Evolutionary conservation across 2,797 vertebrate species (phyloP), one percentile per base, ranked within the genome.

Genomic region (Australoheros facetus): DNA sequence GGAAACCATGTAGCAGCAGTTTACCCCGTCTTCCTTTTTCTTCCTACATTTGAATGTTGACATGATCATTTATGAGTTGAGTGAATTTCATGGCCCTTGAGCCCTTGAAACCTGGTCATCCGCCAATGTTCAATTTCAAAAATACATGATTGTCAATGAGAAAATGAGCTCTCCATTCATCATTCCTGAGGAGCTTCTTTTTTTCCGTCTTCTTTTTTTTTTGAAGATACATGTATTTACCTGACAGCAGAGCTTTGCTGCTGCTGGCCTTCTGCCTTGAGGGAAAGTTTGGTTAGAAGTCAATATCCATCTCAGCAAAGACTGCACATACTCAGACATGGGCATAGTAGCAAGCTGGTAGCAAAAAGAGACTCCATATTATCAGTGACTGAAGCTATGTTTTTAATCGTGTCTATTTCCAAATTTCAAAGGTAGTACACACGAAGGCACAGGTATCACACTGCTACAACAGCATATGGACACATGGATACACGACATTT

Each of bases 1-100:
- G 85, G 86, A 91, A 91, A 93, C 88, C 90, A 89, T 88, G 90
- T 87, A 88, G 83, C 85, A 86, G 78, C 82, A 91, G 85, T 90
- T 90, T 88, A 85, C 69, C 72, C 80, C 54, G 5, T 90, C 78
- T 85, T 86, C 56, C 71, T 39, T 77, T 82, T 84, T 82, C 75
- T 77, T 71, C 37, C 78, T 73, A 56, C 4, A 13, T 88, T 89
- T 87, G 81, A 91, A 90, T 69, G 32, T 82, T 87, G 85, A 92
- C 88, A 87, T 78, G 85, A 92, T 89, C 87, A 91, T 91, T 92
- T 89, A 88, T 82, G 82, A 89, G 83, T 69, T 84, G 76, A 82
- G 85, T 79, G 86, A 84, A 88, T 91, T 91, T 89, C 80, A 78
- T 87, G 83, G 89, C 85, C 85, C 73, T 55, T 30, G n/a, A 82